Conservation (phyloP, 1,140 invertebrate species). For the Macrobrachium rosenbergii region DNA sequence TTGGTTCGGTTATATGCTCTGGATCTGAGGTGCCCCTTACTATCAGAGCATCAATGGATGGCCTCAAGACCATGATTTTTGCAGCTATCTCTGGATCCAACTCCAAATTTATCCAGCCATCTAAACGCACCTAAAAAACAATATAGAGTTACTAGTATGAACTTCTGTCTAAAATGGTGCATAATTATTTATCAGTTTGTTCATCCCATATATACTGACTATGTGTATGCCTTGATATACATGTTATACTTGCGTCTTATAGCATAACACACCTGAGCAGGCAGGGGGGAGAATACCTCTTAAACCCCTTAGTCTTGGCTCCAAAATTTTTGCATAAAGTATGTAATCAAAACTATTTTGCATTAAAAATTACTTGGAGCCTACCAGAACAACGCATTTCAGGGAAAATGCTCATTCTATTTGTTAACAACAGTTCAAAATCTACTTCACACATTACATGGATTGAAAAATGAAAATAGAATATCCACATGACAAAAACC, state of each 20-base stretch:
- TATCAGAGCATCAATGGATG: constrained; percentile 88
- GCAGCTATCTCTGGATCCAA: constrained; percentile 86
- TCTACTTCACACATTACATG: too few relatives aligned
- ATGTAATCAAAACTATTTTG: too few relatives aligned
- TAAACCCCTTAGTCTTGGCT: constrained; percentile 3
- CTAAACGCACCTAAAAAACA: constrained; percentile 79
- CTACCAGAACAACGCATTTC: too few relatives aligned
- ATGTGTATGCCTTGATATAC: too few relatives aligned
- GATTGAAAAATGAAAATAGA: too few relatives aligned
- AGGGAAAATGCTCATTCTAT: too few relatives aligned
- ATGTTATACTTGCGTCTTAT: not conserved
- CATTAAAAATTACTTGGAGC: too few relatives aligned
- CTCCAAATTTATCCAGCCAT: constrained; percentile 92
- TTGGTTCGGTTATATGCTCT: constrained; percentile 71
- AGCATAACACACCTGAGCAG: not conserved
- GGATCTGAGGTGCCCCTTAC: constrained; percentile 84
- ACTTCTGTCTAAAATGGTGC: not conserved
- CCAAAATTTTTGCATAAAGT: too few relatives aligned
- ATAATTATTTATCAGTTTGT: constrained; percentile 15
- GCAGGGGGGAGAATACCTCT: not conserved
- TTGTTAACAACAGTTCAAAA: too few relatives aligned
- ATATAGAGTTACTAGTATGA: too few relatives aligned
- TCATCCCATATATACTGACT: constrained; percentile 17
- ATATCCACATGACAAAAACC: too few relatives aligned
- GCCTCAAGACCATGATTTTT: constrained; percentile 86